Evolutionary conservation across 2,888 invertebrate genomes (phyloP), one percentile per base, ranked within the genome.

Genomic region (Nowickia ferox): DNA sequence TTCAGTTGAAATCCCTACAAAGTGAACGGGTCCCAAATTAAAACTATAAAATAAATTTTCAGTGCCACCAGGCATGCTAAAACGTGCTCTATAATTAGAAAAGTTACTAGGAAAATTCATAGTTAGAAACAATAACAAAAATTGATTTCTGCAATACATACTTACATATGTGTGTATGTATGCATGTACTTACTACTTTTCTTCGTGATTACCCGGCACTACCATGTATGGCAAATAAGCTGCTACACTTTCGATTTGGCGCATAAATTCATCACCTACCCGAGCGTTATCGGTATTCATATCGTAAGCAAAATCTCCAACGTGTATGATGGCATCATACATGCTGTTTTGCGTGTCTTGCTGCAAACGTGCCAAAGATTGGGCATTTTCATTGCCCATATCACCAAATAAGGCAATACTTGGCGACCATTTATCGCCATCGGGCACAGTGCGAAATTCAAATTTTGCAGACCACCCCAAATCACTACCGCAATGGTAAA

Each of bases 301-400:
- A 93, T 98, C 97, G 93, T 98, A 98, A 0, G 98, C 98, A 93
- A 98, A 98, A 94, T 98, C 98, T 0, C 98, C 98, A 55, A 98
- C 97, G 93, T 98, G 98, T 76, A 98, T 94, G 74, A 97, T 95
- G 80, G 97, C 95, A 94, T 98, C 97, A 92, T 97, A 98, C 91
- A 96, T 93, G 19, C 95, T 96, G 51, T 94, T 94, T 90, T 97
- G 96, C 0, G 96, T 95, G 90, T 98, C 98, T 89, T 96, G 94
- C 93, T 98, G 98, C 10, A 99, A 93, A 87, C 97, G 94, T 0
- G 96, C 95, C 83, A 99, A 93, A 0, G 98, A 97, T 93, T 95
- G 93, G 0, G 98, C 97, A 93, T 98, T 98, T 89, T 95, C 96
- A 91, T 97, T 97, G 42, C 99, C 99, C 96, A 99, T 96, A 92